These are phyloP conservation scores for Leptinotarsa peninsularis DNA, from an alignment of 2,888 invertebrate species.

Conservation along the genomic window DNA sequence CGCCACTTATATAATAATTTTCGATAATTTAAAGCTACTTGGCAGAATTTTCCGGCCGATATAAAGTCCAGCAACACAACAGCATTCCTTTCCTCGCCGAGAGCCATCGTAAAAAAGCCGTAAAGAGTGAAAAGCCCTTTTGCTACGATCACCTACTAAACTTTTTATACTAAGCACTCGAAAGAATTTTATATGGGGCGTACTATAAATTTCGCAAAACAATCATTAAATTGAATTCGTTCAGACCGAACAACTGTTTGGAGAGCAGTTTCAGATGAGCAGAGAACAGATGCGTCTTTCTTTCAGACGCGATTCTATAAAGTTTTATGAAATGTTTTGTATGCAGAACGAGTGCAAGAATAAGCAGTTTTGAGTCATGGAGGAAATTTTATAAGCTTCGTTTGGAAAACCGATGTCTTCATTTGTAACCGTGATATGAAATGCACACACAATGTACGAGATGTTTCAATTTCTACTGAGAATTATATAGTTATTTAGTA, in stretches of 20 bases:
- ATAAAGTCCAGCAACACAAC: constrained; percentile 11
- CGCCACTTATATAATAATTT: too few relatives aligned
- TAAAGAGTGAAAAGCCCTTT: constrained; percentile 11
- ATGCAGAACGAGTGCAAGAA: neutral
- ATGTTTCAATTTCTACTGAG: too few relatives aligned
- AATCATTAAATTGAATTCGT: constrained; percentile 41
- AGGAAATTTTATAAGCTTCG: too few relatives aligned
- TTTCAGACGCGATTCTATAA: constrained; percentile 35
- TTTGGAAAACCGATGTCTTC: too few relatives aligned
- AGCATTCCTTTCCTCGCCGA: neutral
- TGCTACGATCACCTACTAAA: constrained; percentile 29
- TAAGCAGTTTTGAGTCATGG: too few relatives aligned
- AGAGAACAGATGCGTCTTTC: constrained; percentile 35
- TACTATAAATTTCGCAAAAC: constrained; percentile 40
- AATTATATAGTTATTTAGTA: too few relatives aligned
- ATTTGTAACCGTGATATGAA: too few relatives aligned
- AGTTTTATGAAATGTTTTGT: constrained; percentile 33
- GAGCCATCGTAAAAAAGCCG: constrained; percentile 15
- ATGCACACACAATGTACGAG: too few relatives aligned
- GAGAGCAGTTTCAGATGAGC: constrained; percentile 33
- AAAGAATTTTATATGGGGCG: constrained; percentile 35
- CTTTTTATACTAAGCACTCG: constrained; percentile 32
- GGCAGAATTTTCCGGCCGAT: neutral
- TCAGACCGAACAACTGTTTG: constrained; percentile 37
- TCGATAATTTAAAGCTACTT: neutral